These are phyloP conservation scores for Phymorhynchus buccinoides DNA, from an alignment of 1,140 invertebrate genomes.

Conservation along the genomic window DNA sequence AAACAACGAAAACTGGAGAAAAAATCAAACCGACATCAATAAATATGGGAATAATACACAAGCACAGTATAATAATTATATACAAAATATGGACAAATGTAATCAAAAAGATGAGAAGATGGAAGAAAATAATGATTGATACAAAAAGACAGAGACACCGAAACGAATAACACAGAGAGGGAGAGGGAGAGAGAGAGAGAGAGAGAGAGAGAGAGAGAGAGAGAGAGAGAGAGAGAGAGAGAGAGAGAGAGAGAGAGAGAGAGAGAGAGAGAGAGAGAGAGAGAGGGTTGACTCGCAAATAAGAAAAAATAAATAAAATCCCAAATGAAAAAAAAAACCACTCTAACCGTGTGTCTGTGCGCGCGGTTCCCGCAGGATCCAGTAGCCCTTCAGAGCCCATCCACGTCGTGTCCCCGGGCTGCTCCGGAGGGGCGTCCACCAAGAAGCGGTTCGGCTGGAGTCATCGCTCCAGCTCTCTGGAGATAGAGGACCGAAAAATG, in stretches of 20 bases:
- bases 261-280: constrained; percentile 22
- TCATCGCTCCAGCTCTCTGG: constrained; percentile 69
- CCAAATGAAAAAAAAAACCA: too few relatives aligned
- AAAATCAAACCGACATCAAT: too few relatives aligned
- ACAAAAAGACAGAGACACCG: too few relatives aligned
- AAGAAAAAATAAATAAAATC: too few relatives aligned
- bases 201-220: constrained; percentile 26
- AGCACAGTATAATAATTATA: too few relatives aligned
- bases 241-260: constrained; percentile 33
- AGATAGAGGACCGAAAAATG: constrained; percentile 73
- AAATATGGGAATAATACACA: too few relatives aligned
- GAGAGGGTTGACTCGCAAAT: neutral
- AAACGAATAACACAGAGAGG: too few relatives aligned
- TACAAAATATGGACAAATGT: too few relatives aligned
- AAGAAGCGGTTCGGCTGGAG: constrained; percentile 62
- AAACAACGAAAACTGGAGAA: too few relatives aligned
- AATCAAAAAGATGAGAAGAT: too few relatives aligned
- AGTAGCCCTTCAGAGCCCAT: constrained; percentile 41
- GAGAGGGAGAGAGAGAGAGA: constrained; percentile 17
- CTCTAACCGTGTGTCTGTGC: too few relatives aligned
- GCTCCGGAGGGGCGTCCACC: constrained; percentile 40
- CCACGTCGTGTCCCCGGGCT: constrained; percentile 43
- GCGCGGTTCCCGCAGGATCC: constrained; percentile 35
- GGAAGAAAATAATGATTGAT: too few relatives aligned
- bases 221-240: constrained; percentile 22